phyloP scores from a whole-genome alignment of 2,113 vertebrate species.

The Dunckerocampus dactyliophorus region DNA sequence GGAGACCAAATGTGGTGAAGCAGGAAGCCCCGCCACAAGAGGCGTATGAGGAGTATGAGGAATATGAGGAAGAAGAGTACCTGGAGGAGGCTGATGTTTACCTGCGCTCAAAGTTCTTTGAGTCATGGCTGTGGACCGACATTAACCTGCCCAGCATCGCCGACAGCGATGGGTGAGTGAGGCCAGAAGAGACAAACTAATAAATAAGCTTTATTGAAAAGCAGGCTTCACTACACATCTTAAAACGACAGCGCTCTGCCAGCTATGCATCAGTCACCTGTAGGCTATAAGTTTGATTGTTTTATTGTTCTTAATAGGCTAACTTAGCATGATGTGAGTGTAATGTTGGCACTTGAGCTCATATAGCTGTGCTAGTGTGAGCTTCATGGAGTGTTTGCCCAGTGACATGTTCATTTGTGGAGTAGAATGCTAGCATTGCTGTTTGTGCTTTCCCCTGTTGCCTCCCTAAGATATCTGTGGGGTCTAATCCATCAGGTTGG shows the following conservation, averaged over 20 bases:
- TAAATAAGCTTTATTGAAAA: too few relatives aligned
- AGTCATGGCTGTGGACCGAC: slow-evolving; percentile 74
- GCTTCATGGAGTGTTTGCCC: too few relatives aligned
- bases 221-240: too few relatives aligned
- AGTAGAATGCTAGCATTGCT: neutral
- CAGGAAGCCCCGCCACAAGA: neutral
- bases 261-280: too few relatives aligned
- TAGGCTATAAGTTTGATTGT: too few relatives aligned
- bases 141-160: slow-evolving; percentile 44
- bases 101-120: slow-evolving; percentile 64
- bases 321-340: too few relatives aligned
- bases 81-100: slow-evolving; percentile 51
- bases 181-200: neutral
- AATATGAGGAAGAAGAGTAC: slow-evolving; percentile 47
- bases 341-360: too few relatives aligned
- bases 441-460: neutral
- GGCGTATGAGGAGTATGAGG: neutral
- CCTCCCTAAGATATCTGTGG: neutral
- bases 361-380: too few relatives aligned
- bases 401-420: neutral
- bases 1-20: neutral
- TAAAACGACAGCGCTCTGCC: too few relatives aligned
- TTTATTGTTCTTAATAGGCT: too few relatives aligned
- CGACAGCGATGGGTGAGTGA: slow-evolving; percentile 55
- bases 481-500: slow-evolving; percentile 47